Evolutionary conservation across 2,113 vertebrate genomes (phyloP).

Genomic region (Marmota monax): DNA sequence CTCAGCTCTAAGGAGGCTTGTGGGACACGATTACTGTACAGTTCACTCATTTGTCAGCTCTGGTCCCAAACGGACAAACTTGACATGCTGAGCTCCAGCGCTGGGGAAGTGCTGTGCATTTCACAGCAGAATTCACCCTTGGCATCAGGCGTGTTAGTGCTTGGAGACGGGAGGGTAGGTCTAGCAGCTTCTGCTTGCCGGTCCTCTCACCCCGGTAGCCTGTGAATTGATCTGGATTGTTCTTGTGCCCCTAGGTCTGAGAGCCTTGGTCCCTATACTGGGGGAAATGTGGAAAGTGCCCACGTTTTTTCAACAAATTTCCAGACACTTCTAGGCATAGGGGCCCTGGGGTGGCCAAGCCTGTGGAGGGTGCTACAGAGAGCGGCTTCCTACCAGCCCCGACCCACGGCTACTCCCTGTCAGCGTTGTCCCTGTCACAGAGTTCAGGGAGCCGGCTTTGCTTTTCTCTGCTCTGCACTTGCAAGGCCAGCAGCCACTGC

Average conservation of each 20-base stretch:
- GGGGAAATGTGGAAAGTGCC: background rate
- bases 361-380: background rate
- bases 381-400: background rate
- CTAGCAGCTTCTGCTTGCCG: background rate
- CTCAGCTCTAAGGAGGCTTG: background rate
- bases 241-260: background rate
- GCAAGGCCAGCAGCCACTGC: background rate
- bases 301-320: background rate
- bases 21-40: background rate
- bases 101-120: too few relatives aligned
- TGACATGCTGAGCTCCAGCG: background rate
- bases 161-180: background rate
- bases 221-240: background rate
- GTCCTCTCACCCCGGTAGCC: background rate
- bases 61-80: background rate
- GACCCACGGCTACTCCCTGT: background rate
- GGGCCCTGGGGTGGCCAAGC: too few relatives aligned
- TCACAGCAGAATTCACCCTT: too few relatives aligned
- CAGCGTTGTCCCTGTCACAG: background rate
- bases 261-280: background rate
- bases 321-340: background rate
- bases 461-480: background rate
- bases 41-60: background rate
- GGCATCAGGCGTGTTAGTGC: background rate
- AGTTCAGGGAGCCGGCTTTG: background rate